phyloP scores from a whole-genome alignment of 2,113 vertebrate genomes.

The Eleginops maclovinus region DNA sequence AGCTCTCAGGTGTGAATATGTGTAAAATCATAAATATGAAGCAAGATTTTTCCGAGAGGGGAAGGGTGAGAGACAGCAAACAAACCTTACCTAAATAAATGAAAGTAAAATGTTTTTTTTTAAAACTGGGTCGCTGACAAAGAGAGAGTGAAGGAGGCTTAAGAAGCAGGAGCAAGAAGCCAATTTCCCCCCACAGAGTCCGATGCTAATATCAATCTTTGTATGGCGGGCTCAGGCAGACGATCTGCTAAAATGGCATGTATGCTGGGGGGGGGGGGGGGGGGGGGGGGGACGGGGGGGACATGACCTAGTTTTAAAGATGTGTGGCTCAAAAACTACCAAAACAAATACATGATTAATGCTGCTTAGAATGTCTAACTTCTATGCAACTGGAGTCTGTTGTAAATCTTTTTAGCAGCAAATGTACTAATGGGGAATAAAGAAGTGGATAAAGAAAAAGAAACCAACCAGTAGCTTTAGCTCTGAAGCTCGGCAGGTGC shows the following conservation, averaged over 20 bases:
- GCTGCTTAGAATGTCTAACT: constrained; percentile 44
- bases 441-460: constrained; percentile 20
- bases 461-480: not conserved
- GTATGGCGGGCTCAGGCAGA: constrained; percentile 36
- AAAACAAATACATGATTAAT: constrained; percentile 75
- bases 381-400: constrained; percentile 12
- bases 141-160: constrained; percentile 58
- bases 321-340: constrained; percentile 59
- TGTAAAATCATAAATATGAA: constrained; percentile 60
- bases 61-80: not conserved
- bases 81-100: constrained; percentile 37
- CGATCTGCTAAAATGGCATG: constrained; percentile 59
- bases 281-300: constrained; percentile 34
- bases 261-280: constrained; percentile 15
- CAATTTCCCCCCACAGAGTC: constrained; percentile 42
- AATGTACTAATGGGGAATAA: constrained; percentile 30
- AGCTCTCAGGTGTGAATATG: constrained; percentile 57
- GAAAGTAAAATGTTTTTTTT: constrained; percentile 47
- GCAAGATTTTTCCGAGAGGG: constrained; percentile 20
- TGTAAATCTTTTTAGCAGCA: constrained; percentile 12
- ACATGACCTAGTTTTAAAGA: constrained; percentile 70
- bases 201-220: constrained; percentile 61
- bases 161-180: constrained; percentile 47
- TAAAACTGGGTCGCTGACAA: constrained; percentile 76
- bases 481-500: not conserved